Evolutionary conservation across 2,797 vertebrate genomes (phyloP).

Genomic region (Cottoperca gobio): DNA sequence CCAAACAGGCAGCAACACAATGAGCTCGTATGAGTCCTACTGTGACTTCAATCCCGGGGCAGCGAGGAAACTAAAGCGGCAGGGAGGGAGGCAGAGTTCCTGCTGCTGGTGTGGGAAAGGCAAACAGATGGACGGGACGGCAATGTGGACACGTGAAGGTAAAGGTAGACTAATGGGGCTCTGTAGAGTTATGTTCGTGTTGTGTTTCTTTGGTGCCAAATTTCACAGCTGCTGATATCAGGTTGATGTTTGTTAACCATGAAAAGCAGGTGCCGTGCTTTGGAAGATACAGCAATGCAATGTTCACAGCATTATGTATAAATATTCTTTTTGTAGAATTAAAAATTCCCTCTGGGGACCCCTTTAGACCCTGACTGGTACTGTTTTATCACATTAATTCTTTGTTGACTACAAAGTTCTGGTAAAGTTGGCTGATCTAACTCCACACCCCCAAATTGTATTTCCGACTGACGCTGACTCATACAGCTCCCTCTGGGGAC

Average conservation of each 20-base stretch:
- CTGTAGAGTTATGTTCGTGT: background rate
- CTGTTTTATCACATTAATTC: background rate
- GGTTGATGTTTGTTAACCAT: background rate
- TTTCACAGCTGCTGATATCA: background rate
- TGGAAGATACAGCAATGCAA: too few species aligned
- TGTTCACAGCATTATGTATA: background rate
- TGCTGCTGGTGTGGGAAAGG: conserved; percentile 4
- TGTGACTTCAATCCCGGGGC: conserved; percentile 29
- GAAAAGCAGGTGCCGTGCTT: background rate
- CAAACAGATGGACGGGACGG: background rate
- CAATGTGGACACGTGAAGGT: background rate
- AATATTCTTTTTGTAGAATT: background rate
- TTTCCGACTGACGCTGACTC: too few species aligned
- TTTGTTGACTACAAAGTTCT: too few species aligned
- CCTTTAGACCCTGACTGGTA: background rate
- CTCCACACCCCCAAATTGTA: too few species aligned
- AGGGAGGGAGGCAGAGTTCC: background rate
- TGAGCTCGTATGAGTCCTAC: conserved; percentile 48
- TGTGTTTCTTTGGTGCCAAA: background rate
- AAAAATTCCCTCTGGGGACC: background rate
- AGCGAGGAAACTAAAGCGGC: conserved; percentile 20
- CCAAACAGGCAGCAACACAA: conserved; percentile 66
- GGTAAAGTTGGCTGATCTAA: too few species aligned
- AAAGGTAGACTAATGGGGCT: background rate
- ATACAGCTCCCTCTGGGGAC: too few species aligned